A percentile compares a stretch with the other conserved stretches of the same genome.
Evolutionary conservation across 2,113 vertebrate genomes (phyloP).

Genomic region (Callorhinus ursinus): DNA sequence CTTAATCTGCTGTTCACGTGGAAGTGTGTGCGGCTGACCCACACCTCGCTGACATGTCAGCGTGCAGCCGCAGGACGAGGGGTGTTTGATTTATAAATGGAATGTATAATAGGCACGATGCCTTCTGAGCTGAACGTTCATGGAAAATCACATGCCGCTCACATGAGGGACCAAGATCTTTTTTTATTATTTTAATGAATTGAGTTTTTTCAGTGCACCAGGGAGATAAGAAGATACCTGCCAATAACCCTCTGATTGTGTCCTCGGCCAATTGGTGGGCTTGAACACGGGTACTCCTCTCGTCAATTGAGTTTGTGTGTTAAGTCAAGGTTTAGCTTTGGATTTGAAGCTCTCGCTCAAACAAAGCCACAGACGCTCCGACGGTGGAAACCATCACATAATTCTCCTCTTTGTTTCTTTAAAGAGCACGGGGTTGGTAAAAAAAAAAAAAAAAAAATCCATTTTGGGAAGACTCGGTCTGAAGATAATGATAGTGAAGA

Average conservation of each 20-base stretch:
- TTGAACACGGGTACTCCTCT: conserved; percentile 73
- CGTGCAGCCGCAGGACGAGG: conserved; percentile 85
- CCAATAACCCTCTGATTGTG: conserved; percentile 84
- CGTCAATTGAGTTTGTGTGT: conserved; percentile 76
- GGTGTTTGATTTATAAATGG: conserved; percentile 88
- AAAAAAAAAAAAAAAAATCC: conserved; percentile 57
- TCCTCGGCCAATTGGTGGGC: conserved; percentile 82
- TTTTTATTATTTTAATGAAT: conserved; percentile 89
- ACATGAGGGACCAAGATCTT: conserved; percentile 86
- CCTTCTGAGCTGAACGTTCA: conserved; percentile 86
- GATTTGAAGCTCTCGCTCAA: conserved; percentile 77
- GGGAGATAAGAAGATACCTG: conserved; percentile 86
- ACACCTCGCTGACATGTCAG: conserved; percentile 87
- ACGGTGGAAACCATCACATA: conserved; percentile 76
- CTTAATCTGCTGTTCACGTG: conserved; percentile 87
- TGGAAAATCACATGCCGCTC: conserved; percentile 87
- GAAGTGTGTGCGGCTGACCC: conserved; percentile 86
- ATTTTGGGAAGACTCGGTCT: conserved; percentile 79
- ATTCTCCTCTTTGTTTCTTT: conserved; percentile 81
- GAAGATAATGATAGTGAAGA: conserved; percentile 80
- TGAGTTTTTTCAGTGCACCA: conserved; percentile 85
- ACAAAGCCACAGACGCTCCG: conserved; percentile 73
- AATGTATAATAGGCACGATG: conserved; percentile 87
- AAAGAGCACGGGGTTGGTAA: conserved; percentile 74
- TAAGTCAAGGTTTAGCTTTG: conserved; percentile 74